Conservation (phyloP, 2,113 vertebrate genomes). For the Pantherophis guttatus region DNA sequence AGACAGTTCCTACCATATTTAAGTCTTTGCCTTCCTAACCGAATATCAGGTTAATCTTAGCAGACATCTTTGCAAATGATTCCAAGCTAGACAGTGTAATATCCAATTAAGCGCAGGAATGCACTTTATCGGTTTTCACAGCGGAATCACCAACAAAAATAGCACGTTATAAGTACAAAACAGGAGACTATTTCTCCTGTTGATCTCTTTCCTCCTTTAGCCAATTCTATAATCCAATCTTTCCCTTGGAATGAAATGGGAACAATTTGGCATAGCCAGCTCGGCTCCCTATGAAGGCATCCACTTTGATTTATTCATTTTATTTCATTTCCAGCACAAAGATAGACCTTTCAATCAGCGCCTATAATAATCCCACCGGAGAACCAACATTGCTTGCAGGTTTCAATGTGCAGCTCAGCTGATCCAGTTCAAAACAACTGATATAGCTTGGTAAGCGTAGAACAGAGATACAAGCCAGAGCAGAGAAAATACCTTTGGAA, state of each 20-base stretch:
- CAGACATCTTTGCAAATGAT: background rate
- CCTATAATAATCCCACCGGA: background rate
- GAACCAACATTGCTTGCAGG: too few species aligned
- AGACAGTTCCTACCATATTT: background rate
- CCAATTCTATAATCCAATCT: background rate
- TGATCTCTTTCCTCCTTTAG: background rate
- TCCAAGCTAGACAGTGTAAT: background rate
- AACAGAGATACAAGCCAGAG: background rate
- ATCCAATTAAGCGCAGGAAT: background rate
- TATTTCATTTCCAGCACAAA: background rate
- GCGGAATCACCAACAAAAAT: background rate
- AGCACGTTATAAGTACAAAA: background rate
- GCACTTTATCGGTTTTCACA: background rate
- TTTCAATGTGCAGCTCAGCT: background rate
- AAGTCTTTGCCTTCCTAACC: background rate
- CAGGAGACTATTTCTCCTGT: too few species aligned
- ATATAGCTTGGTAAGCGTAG: background rate
- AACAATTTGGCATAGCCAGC: background rate
- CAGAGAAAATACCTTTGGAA: too few species aligned
- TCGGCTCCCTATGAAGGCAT: background rate
- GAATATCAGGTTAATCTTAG: background rate
- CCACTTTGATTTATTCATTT: background rate
- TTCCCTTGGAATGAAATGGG: background rate
- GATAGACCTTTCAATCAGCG: background rate
- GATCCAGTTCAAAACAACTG: background rate